Evolutionary conservation across 1,140 invertebrate genomes (phyloP).

Genomic region (Drosophila simulans): DNA sequence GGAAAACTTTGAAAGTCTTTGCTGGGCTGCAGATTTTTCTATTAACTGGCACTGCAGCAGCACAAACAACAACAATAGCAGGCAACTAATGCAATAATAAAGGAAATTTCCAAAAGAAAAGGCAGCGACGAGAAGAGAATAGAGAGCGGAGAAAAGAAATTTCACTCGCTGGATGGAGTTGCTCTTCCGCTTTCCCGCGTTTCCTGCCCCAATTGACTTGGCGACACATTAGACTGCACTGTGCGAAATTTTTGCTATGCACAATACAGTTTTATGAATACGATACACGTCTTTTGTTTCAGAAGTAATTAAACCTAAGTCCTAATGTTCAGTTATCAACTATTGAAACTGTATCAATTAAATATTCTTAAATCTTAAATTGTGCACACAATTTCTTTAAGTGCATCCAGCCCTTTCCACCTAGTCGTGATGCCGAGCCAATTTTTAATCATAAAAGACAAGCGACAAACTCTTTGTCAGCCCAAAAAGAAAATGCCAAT

Average conservation of each 20-base stretch:
- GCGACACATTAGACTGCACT: slow-evolving; percentile 20
- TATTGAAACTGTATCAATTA: too few relatives aligned
- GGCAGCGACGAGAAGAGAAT: slow-evolving; percentile 8
- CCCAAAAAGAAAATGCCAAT: neutral
- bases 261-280: too few relatives aligned
- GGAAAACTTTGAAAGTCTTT: slow-evolving; percentile 65
- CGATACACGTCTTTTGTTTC: too few relatives aligned
- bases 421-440: neutral
- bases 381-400: neutral
- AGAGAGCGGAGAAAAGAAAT: slow-evolving; percentile 31
- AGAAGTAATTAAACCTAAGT: too few relatives aligned
- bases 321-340: too few relatives aligned
- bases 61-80: slow-evolving; percentile 22
- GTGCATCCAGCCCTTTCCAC: neutral
- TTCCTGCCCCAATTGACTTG: slow-evolving; percentile 20
- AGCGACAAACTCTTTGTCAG: slow-evolving; percentile 18
- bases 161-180: slow-evolving; percentile 15
- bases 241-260: neutral
- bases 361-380: too few relatives aligned
- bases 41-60: slow-evolving; percentile 61
- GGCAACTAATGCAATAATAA: slow-evolving; percentile 68
- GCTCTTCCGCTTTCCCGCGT: slow-evolving; percentile 23
- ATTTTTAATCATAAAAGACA: slow-evolving; percentile 34
- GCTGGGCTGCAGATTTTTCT: slow-evolving; percentile 71
- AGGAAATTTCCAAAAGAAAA: slow-evolving; percentile 49